Evolutionary conservation across 2,888 invertebrate genomes (phyloP).

Genomic region (Eurytoma californica): DNA sequence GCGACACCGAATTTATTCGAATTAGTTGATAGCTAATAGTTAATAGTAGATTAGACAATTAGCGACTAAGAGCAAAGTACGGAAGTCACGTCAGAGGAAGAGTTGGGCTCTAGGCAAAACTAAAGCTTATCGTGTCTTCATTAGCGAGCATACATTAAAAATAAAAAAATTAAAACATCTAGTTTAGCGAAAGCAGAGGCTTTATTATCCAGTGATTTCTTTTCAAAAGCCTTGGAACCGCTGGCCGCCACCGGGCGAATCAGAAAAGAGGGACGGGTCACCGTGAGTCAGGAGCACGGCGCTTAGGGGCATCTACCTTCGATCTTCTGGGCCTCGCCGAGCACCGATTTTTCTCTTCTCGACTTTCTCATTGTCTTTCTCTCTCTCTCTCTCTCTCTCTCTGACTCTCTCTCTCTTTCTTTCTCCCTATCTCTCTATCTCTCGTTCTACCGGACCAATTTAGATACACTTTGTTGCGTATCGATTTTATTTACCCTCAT

Average conservation of each 20-base stretch:
- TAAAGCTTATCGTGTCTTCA: conserved; percentile 1
- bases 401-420: too few relatives aligned
- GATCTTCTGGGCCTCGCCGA: conserved; percentile 44
- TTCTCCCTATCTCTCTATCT: too few relatives aligned
- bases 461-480: too few relatives aligned
- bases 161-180: conserved; percentile 2
- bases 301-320: conserved; percentile 63
- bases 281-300: conserved; percentile 67
- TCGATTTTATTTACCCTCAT: too few relatives aligned
- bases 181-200: background rate
- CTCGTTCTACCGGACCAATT: too few relatives aligned
- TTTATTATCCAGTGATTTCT: conserved; percentile 51
- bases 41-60: background rate
- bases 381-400: too few relatives aligned
- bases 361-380: too few relatives aligned
- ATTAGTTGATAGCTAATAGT: too few relatives aligned
- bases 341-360: too few relatives aligned
- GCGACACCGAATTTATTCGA: conserved; percentile 8
- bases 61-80: background rate
- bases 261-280: conserved; percentile 72
- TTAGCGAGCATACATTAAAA: conserved; percentile 12
- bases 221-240: conserved; percentile 67
- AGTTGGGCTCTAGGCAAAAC: conserved; percentile 31
- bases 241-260: conserved; percentile 74
- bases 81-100: conserved; percentile 32